Percentiles rank a stretch among this genome's conserved stretches.
Evolutionary conservation across 1,140 invertebrate species (phyloP).

Genomic region (Aporrectodea caliginosa): DNA sequence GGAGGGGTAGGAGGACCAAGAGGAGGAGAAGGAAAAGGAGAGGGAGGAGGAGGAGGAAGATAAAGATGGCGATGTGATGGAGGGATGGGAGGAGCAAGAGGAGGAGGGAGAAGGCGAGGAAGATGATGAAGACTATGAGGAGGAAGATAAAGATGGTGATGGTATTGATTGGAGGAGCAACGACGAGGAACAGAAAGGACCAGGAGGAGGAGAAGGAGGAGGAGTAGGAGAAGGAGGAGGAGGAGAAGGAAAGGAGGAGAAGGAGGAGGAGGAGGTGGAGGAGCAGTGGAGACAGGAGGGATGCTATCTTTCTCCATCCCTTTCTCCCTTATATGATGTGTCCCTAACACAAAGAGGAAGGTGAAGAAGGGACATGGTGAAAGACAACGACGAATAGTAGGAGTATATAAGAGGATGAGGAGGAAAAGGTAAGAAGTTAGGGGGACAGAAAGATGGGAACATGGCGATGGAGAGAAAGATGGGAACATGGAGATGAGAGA

Average conservation of each 20-base stretch:
- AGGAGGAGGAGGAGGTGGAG: conserved; percentile 14
- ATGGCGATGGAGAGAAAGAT: not conserved
- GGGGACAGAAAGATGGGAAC: too few species aligned
- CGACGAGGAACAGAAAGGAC: not conserved
- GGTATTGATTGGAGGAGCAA: too few species aligned
- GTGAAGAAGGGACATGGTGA: too few species aligned
- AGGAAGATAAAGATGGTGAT: conserved; percentile 22
- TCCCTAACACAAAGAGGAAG: too few species aligned
- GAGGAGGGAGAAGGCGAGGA: not conserved
- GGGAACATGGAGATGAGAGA: not conserved
- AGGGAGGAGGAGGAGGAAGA: conserved; percentile 22
- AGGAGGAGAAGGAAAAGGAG: conserved; percentile 19
- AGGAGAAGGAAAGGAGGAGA: conserved; percentile 20
- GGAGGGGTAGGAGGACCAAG: not conserved
- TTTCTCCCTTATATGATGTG: too few species aligned
- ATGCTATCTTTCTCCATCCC: too few species aligned
- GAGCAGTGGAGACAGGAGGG: not conserved
- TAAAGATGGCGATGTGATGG: not conserved
- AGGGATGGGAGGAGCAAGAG: not conserved
- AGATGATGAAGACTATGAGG: conserved; percentile 1
- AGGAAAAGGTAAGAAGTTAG: not conserved
- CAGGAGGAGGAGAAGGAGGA: not conserved
- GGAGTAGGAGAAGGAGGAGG: not conserved
- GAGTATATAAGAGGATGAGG: not conserved
- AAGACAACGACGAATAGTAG: too few species aligned